Conservation (phyloP, 2,113 vertebrate species). For the Bubo bubo region DNA sequence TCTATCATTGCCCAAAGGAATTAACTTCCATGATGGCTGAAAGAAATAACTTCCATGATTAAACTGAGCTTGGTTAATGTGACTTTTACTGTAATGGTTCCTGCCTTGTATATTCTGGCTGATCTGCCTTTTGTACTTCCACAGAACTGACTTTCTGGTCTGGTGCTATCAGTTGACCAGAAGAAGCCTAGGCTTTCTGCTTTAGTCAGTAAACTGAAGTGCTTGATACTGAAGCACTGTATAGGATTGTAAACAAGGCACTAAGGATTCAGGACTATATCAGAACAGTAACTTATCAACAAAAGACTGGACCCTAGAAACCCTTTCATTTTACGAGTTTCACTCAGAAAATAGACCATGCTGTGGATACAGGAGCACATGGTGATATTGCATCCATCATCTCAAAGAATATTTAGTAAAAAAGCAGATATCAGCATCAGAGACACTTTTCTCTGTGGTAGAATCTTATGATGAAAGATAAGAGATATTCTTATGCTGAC, state of each 20-base stretch:
- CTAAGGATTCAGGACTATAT: background rate
- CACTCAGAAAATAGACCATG: background rate
- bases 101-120: background rate
- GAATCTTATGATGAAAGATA: background rate
- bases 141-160: background rate
- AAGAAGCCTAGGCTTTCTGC: background rate
- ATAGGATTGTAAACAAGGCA: background rate
- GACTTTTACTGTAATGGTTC: background rate
- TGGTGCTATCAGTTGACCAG: background rate
- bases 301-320: background rate
- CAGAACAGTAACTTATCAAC: background rate
- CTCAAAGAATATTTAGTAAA: background rate
- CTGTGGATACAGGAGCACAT: background rate
- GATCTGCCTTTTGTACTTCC: background rate
- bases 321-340: background rate
- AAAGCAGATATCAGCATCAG: background rate
- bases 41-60: background rate
- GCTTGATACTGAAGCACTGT: background rate
- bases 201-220: background rate
- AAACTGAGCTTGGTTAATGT: background rate
- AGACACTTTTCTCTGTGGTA: background rate
- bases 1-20: background rate
- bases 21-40: background rate
- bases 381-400: background rate
- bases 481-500: background rate